A percentile compares a stretch with the other conserved stretches of the same genome.
Evolutionary conservation across 2,797 vertebrate genomes (phyloP).

Genomic region (Trichosurus vulpecula): DNA sequence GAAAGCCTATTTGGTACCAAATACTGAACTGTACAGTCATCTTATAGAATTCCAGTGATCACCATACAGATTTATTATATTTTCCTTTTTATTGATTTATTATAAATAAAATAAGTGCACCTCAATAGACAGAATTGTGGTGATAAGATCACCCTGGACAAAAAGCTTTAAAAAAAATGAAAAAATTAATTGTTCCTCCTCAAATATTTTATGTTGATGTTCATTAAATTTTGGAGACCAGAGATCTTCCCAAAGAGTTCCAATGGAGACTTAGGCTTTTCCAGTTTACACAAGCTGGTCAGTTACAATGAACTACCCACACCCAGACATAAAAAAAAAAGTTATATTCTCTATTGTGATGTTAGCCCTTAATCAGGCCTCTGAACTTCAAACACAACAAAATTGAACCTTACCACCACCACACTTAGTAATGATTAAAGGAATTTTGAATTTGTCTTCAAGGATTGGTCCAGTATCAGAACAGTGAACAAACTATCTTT

Average conservation of each 20-base stretch:
- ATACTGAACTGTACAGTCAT: background rate
- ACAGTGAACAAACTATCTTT: conserved; percentile 10
- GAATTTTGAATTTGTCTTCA: background rate
- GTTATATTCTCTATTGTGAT: background rate
- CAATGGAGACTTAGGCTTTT: background rate
- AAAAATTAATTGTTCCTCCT: background rate
- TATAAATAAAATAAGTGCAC: conserved; percentile 14
- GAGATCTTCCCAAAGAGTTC: conserved; percentile 27
- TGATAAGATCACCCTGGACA: conserved; percentile 7
- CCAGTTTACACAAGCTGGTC: background rate
- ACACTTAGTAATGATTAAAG: background rate
- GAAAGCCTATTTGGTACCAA: background rate
- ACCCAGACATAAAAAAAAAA: conserved; percentile 20
- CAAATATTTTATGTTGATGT: conserved; percentile 8
- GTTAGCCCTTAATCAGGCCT: conserved; percentile 6
- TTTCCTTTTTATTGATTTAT: background rate
- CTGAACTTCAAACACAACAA: conserved; percentile 17
- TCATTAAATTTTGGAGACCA: background rate
- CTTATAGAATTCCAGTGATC: conserved; percentile 33
- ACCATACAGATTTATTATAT: conserved; percentile 20
- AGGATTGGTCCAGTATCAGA: background rate
- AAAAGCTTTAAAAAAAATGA: conserved; percentile 20
- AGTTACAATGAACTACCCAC: background rate
- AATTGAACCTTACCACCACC: conserved; percentile 25
- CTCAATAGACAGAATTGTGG: conserved; percentile 29